phyloP scores from a whole-genome alignment of 2,113 vertebrate species.

The Gasterosteus nipponicus region DNA sequence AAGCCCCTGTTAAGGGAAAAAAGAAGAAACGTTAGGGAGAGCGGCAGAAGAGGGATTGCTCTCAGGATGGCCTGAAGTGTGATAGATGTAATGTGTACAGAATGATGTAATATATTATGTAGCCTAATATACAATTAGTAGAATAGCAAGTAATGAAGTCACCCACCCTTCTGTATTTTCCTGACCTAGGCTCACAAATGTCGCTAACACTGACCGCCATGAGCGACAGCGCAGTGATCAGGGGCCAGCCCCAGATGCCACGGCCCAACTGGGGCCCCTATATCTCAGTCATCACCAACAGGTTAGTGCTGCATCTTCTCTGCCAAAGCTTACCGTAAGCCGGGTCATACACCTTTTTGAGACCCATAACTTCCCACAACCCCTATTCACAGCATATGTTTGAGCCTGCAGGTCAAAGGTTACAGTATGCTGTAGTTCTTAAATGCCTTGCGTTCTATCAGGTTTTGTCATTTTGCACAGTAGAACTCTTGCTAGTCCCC shows the following conservation, averaged over 20 bases:
- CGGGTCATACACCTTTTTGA: background rate
- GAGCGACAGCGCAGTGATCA: conserved; percentile 76
- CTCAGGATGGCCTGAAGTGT: too few relatives aligned
- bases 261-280: conserved; percentile 80
- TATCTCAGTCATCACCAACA: conserved; percentile 87
- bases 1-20: too few relatives aligned
- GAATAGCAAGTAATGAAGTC: background rate
- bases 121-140: background rate
- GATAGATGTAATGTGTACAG: background rate
- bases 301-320: conserved; percentile 32
- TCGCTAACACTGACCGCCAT: conserved; percentile 72
- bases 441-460: background rate
- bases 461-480: background rate
- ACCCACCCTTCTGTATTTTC: background rate
- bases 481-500: background rate
- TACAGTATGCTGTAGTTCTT: background rate
- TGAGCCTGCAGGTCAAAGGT: background rate
- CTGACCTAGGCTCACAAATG: conserved; percentile 24
- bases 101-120: background rate
- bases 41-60: too few relatives aligned
- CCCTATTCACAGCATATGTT: background rate
- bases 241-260: conserved; percentile 67
- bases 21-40: too few relatives aligned
- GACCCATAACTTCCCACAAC: background rate
- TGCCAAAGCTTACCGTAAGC: background rate